Evolutionary conservation across 2,797 vertebrate genomes (phyloP), one percentile per base, ranked within the genome.

Genomic region (Mus spretus): DNA sequence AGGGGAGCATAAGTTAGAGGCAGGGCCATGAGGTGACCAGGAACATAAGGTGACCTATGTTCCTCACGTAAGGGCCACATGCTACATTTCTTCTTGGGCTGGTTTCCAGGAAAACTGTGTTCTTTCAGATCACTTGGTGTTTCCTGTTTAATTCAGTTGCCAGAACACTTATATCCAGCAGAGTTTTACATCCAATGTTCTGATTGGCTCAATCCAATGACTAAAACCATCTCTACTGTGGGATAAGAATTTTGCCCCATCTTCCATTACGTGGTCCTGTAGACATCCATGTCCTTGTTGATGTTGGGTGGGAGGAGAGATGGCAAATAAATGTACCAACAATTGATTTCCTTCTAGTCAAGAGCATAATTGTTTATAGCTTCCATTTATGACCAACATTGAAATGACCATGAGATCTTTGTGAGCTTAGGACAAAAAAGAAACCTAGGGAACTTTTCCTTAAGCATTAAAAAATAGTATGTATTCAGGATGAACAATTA

Each of bases 291-390:
- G 1, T 82, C 26, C 77, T 91, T 95, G 72, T 28, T 20, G 75
- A 91, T 89, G 37, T 24, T 24, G 40, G 26, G 10, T 79, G 19
- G 37, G 78, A 90, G 28, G 72, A 70, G 0, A 79, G n/a, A 78
- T 67, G 82, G 19, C 28, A 89, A 61, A 47, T 72, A 90, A 88
- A 77, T 72, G 34, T 70, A 77, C n/a, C 20, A 90, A 63, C 22
- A 80, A 31, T 37, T 65, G 63, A 20, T 57, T 92, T 92, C 20
- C 50, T 95, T 92, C 55, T 44, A 55, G 91, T 19, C 53, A 93
- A 40, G 14, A 84, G 53, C 50, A 61, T 28, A 85, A 61, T 10
- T 74, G n/a, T 44, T n/a, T 79, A 2, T 89, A 6, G 40, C 84
- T 92, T 87, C 9, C 63, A 47, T 40, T 53, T 90, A 63, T 59